Evolutionary conservation across 1,140 invertebrate genomes (phyloP).

Genomic region (Myzus persicae): DNA sequence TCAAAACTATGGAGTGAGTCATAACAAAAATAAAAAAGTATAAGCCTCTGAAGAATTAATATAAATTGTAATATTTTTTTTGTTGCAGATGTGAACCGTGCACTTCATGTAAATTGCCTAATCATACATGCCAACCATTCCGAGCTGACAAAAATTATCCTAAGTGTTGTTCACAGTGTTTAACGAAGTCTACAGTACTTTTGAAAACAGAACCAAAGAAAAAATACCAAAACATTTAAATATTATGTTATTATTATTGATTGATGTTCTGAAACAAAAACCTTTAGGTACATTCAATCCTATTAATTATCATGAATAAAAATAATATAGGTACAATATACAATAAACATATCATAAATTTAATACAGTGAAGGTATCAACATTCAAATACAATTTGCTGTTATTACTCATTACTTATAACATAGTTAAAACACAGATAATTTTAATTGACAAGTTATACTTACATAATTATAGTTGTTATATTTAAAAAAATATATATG

Average conservation of each 20-base stretch:
- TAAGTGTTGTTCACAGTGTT: constrained; percentile 37
- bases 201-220: not conserved
- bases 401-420: not conserved
- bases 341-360: too few species aligned
- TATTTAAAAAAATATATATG: not conserved
- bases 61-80: not conserved
- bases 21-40: not conserved
- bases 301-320: constrained; percentile 6
- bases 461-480: not conserved
- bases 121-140: not conserved
- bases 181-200: not conserved
- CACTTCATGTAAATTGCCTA: not conserved
- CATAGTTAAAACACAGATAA: not conserved
- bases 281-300: not conserved
- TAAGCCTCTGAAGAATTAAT: not conserved
- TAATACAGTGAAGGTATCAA: not conserved
- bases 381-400: not conserved
- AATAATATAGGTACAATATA: not conserved
- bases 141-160: not conserved
- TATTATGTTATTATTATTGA: not conserved
- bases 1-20: constrained; percentile 45
- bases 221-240: not conserved
- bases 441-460: not conserved
- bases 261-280: not conserved
- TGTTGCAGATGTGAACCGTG: constrained; percentile 36